phyloP scores from a whole-genome alignment of 2,888 invertebrate species.

The Maniola hyperantus region DNA sequence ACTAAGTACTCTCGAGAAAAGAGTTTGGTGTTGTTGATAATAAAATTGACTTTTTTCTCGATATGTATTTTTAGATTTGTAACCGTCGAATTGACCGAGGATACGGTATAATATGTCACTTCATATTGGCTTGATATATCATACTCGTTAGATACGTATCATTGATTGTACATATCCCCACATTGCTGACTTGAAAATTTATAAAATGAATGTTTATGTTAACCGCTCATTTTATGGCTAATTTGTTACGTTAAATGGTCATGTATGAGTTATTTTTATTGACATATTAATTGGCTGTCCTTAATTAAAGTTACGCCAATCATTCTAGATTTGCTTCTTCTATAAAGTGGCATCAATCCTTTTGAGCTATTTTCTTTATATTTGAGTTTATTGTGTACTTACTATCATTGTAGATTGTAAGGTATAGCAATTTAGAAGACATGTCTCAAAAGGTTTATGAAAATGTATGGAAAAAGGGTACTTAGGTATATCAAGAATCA shows the following conservation, averaged over 20 bases:
- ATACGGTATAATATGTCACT: conserved; percentile 22
- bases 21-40: conserved; percentile 11
- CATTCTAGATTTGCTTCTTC: not conserved
- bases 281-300: not conserved
- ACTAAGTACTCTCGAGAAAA: not conserved
- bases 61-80: conserved; percentile 34
- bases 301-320: not conserved
- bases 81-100: conserved; percentile 21
- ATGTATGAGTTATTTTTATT: conserved; percentile 43
- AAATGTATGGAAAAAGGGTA: no score
- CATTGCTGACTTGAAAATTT: conserved; percentile 15
- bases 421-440: no score
- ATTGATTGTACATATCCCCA: conserved; percentile 16
- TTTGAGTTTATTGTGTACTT: not conserved
- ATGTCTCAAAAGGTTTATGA: no score
- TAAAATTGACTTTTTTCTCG: conserved; percentile 17
- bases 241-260: conserved; percentile 45
- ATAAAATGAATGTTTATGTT: conserved; percentile 3
- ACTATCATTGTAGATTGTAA: no score
- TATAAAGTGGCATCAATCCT: no score
- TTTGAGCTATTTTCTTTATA: not conserved
- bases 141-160: conserved; percentile 19
- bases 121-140: conserved; percentile 13
- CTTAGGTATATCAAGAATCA: not conserved
- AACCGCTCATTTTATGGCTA: conserved; percentile 42